Evolutionary conservation across 2,113 vertebrate genomes (phyloP), one percentile per base, ranked within the genome.

Genomic region (Ochotona curzoniae): DNA sequence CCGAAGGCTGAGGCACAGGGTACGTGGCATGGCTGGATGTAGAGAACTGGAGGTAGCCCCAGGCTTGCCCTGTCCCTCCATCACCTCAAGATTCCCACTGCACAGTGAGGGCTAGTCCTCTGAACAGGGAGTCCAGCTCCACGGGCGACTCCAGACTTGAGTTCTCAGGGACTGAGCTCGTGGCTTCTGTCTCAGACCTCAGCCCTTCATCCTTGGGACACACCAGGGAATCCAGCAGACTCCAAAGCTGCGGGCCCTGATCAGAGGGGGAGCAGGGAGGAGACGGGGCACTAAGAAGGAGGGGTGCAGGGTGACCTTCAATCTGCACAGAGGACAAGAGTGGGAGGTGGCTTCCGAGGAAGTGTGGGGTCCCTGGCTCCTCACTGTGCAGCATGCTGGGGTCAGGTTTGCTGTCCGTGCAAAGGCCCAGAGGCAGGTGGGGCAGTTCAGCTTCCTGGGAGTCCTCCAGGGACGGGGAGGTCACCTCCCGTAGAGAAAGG

Each of bases 31-130:
- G 3, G 35, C 0, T 47, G 63, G 74, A 25, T 7, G 3, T 9
- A 30, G 38, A 60, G 32, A 51, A 4, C 49, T 1, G 15, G 47
- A 89, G 32, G 71, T 8, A 92, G 61, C n/a, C 44, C 60, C 47
- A 18, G 8, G 44, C 60, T 28, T 18, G 47, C 23, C 25, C n/a
- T 1, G 8, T 4, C 8, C 60, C 76, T 26, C 15, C 2, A 63
- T 97, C 93, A 97, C 2, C 67, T 97, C 93, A 97, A 83, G 97
- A 13, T 63, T 98, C 98, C 98, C 98, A 98, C 80, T 97, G 96
- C 47, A 98, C 93, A 0, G 96, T 98, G 67, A 98, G 92, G 73
- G 97, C 97, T 97, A 98, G 60, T n/a, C 95, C 97, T 92, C 90
- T 97, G 95, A 98, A 98, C 1, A 98, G 79, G 26, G 67, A 90